phyloP scores from a whole-genome alignment of 2,888 invertebrate species.

The Drosophila kanekoi region DNA sequence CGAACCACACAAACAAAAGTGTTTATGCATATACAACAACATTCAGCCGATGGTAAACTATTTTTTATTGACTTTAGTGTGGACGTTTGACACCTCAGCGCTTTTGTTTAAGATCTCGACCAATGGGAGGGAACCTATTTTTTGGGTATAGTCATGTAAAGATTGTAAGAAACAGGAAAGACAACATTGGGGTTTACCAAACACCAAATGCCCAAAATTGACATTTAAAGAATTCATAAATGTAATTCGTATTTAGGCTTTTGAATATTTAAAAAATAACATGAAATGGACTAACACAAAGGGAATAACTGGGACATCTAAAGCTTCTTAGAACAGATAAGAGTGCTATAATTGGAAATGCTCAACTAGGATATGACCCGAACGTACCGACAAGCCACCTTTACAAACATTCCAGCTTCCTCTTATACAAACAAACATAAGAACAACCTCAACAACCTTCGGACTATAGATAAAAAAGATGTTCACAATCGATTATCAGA shows the following conservation, averaged over 20 bases:
- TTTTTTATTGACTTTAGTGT: conserved; percentile 78
- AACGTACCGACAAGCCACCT: too few species aligned
- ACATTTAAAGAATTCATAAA: conserved; percentile 13
- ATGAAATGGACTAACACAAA: neutral
- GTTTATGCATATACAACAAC: conserved; percentile 32
- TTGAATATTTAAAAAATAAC: neutral
- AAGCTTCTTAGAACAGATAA: too few species aligned
- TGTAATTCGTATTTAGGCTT: conserved; percentile 4
- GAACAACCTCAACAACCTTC: too few species aligned
- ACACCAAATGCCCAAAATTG: conserved; percentile 10
- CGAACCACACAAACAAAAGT: conserved; percentile 38
- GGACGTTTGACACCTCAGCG: conserved; percentile 76
- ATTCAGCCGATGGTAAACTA: conserved; percentile 50
- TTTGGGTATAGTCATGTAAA: conserved; percentile 24
- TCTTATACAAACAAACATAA: too few species aligned
- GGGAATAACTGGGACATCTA: too few species aligned
- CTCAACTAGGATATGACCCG: too few species aligned
- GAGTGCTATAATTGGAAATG: too few species aligned
- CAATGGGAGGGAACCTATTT: conserved; percentile 31
- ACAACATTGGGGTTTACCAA: conserved; percentile 30
- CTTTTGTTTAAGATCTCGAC: conserved; percentile 69
- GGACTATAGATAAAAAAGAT: too few species aligned
- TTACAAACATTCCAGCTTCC: too few species aligned
- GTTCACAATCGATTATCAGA: too few species aligned
- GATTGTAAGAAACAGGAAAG: conserved; percentile 27